These are phyloP conservation scores for Entomyzon cyanotis DNA, from an alignment of 2,113 vertebrate species.

Conservation along the genomic window DNA sequence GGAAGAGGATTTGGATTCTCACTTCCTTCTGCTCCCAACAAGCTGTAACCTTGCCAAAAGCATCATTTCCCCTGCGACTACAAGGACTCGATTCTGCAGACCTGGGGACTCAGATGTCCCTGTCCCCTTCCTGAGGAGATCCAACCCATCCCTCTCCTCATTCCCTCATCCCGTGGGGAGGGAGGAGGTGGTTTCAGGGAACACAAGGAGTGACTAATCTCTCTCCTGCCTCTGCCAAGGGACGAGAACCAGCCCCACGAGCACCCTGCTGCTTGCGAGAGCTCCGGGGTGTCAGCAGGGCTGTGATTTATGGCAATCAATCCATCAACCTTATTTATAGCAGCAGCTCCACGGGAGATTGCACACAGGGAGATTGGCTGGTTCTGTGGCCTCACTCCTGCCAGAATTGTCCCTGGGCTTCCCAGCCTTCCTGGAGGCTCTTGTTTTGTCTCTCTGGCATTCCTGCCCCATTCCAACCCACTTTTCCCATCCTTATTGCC, in stretches of 20 bases:
- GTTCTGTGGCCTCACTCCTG: neutral
- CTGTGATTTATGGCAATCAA: slow-evolving; percentile 39
- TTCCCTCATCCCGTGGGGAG: neutral
- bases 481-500: neutral
- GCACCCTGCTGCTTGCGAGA: neutral
- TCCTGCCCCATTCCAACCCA: neutral
- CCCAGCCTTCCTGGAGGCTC: neutral
- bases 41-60: neutral
- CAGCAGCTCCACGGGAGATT: neutral
- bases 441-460: neutral
- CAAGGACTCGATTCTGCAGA: neutral
- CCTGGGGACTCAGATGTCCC: neutral
- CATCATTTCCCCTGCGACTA: fast-evolving
- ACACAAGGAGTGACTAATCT: slow-evolving; percentile 14
- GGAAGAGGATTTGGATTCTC: neutral
- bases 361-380: neutral
- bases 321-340: slow-evolving; percentile 18
- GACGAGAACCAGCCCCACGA: slow-evolving; percentile 21
- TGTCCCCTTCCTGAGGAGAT: neutral
- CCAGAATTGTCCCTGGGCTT: neutral
- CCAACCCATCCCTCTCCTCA: neutral
- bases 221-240: slow-evolving; percentile 27
- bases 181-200: slow-evolving; percentile 33
- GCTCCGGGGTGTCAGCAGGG: slow-evolving; percentile 14
- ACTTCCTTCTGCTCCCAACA: neutral